Evolutionary conservation across 2,113 vertebrate species (phyloP).

Genomic region (Oreotragus oreotragus): DNA sequence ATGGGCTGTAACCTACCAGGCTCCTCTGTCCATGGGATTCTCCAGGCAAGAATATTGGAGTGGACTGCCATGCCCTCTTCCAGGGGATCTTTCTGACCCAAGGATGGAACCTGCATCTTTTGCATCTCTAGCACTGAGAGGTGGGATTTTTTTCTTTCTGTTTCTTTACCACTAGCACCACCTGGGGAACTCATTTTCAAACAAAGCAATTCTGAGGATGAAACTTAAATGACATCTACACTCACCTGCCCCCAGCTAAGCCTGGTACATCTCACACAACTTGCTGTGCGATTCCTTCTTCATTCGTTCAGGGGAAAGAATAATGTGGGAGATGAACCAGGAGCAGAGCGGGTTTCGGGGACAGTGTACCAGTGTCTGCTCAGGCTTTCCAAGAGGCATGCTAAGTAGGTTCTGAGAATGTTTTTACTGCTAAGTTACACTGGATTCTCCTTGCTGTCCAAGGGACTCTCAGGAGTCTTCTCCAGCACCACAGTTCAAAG

Average conservation of each 20-base stretch:
- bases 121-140: not conserved
- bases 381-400: not conserved
- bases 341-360: not conserved
- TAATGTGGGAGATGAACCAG: not conserved
- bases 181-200: not conserved
- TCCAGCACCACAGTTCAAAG: not conserved
- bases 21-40: not conserved
- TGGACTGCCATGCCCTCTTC: not conserved
- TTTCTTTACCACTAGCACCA: not conserved
- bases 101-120: not conserved
- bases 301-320: not conserved
- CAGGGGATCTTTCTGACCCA: not conserved
- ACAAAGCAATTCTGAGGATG: not conserved
- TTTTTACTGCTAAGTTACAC: not conserved
- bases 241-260: not conserved
- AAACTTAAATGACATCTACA: not conserved
- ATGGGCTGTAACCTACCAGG: not conserved
- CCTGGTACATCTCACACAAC: not conserved
- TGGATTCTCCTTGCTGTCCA: not conserved
- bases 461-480: not conserved
- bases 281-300: not conserved
- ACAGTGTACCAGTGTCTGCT: not conserved
- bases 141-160: not conserved
- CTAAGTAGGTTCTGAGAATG: not conserved
- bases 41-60: not conserved